phyloP scores from a whole-genome alignment of 2,113 vertebrate species.

The Porphyrio hochstetteri region DNA sequence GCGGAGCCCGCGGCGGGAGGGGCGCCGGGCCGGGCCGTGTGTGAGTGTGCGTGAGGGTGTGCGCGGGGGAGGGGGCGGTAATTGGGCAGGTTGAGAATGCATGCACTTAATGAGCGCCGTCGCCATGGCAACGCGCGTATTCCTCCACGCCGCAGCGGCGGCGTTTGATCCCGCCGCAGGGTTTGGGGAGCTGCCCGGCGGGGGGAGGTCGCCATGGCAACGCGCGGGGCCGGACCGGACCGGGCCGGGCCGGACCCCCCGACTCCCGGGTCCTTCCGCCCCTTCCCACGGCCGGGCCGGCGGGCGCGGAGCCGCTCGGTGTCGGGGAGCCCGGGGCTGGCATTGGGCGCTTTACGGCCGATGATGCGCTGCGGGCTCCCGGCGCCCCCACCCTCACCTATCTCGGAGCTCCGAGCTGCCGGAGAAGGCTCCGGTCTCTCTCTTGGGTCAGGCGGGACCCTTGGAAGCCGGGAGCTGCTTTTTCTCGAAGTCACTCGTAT shows the following conservation, averaged over 20 bases:
- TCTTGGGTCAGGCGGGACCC: too few species aligned
- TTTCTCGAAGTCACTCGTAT: not conserved
- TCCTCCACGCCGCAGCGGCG: slow-evolving; percentile 9
- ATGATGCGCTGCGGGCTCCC: not conserved
- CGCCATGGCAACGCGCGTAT: slow-evolving; percentile 29
- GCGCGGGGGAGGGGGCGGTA: not conserved
- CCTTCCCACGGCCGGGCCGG: not conserved
- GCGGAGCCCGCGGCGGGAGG: not conserved
- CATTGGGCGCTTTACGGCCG: too few species aligned
- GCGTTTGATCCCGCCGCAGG: slow-evolving; percentile 40
- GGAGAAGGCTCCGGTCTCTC: rapidly evolving
- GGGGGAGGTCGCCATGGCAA: slow-evolving; percentile 46
- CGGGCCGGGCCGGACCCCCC: too few species aligned
- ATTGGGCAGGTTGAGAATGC: slow-evolving; percentile 14
- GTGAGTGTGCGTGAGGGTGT: slow-evolving; percentile 44
- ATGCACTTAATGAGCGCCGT: slow-evolving; percentile 44
- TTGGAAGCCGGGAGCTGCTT: not conserved
- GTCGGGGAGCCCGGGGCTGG: not conserved
- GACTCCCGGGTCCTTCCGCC: too few species aligned
- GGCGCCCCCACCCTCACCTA: rapidly evolving
- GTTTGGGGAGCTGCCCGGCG: slow-evolving; percentile 35
- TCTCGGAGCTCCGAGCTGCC: not conserved
- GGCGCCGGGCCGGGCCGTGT: not conserved
- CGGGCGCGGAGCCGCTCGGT: not conserved
- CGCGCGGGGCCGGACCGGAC: not conserved